Evolutionary conservation across 2,797 vertebrate genomes (phyloP), one percentile per base, ranked within the genome.

Genomic region (Epinephelus awoara): DNA sequence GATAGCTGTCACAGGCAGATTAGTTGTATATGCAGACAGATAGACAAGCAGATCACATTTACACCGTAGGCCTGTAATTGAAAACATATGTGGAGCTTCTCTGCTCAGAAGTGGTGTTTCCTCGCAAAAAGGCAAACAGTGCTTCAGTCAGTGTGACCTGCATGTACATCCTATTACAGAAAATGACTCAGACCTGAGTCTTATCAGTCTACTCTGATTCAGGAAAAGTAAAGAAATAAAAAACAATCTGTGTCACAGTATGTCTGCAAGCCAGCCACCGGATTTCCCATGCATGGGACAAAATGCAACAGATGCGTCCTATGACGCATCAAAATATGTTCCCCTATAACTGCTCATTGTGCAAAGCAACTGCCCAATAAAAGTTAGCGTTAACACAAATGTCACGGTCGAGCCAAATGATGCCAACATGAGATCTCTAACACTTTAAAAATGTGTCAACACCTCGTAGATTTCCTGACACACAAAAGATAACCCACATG

Each of bases 321-420:
- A n/a, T 44, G 2, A 14, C 0, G 2, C 23, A 29, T 42, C 38
- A 71, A 12, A 56, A 62, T 44, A 57, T 75, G 6, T 29, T 59
- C 38, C 50, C n/a, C 72, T 55, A 19, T 64, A 62, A 62, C 50
- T 6, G 67, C 67, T 82, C 42, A 55, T 10, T 58, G 52, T 65
- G 81, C 68, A 67, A 13, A 81, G 40, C 59, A 79, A 81, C 68
- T 73, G 71, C 9, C 75, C 47, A 74, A 72, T 84, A 72, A 67
- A 76, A 49, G 18, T 34, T 54, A 49, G 61, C 4, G 50, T 73
- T 62, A 29, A 64, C 65, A 47, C 49, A 55, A 42, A 77, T 80
- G 73, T 50, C 70, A 71, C 7, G 19, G 61, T 5, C 0, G 3
- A 73, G 57, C 59, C 42, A 42, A 74, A 57, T 18, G 19, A 84